A percentile compares a stretch with the other conserved stretches of the same genome.
Evolutionary conservation across 2,888 invertebrate genomes (phyloP).

Genomic region (Eutolmus rufibarbis): DNA sequence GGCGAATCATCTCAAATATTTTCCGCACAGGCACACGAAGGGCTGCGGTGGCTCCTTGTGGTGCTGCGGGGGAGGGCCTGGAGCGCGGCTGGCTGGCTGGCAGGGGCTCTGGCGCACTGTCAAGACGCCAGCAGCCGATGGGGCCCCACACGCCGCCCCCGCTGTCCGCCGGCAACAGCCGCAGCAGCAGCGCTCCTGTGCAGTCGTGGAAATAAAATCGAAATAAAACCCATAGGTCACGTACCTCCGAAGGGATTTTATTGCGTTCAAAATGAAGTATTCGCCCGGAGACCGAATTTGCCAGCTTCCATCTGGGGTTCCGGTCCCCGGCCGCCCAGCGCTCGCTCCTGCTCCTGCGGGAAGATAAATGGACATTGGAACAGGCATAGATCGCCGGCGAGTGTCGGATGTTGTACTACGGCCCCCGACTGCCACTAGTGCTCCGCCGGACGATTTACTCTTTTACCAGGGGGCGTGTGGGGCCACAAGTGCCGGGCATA

Average conservation of each 20-base stretch:
- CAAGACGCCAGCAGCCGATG: background rate
- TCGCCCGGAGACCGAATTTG: slow-evolving; percentile 42
- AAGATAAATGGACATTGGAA: slow-evolving; percentile 41
- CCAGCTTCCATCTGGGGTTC: slow-evolving; percentile 44
- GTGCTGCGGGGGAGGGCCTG: background rate
- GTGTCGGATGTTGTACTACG: slow-evolving; percentile 19
- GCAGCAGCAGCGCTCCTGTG: background rate
- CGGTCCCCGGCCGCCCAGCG: background rate
- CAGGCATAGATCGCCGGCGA: slow-evolving; percentile 37
- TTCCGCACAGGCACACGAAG: slow-evolving; percentile 20
- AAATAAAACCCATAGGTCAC: slow-evolving; percentile 64
- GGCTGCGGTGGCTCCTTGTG: background rate
- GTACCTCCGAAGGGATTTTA: slow-evolving; percentile 63
- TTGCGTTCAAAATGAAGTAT: slow-evolving; percentile 52
- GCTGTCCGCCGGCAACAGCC: background rate
- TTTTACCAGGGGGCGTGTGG: background rate
- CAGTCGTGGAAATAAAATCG: slow-evolving; percentile 54
- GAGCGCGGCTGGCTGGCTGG: background rate
- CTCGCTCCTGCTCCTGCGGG: background rate
- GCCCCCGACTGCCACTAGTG: slow-evolving; percentile 1
- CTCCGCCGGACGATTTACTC: slow-evolving; percentile 32
- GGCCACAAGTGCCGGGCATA: slow-evolving; percentile 42
- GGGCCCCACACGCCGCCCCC: background rate
- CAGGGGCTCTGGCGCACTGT: background rate
- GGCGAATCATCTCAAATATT: slow-evolving; percentile 38